phyloP scores from a whole-genome alignment of 2,113 vertebrate species.

The Pelmatolapia mariae region DNA sequence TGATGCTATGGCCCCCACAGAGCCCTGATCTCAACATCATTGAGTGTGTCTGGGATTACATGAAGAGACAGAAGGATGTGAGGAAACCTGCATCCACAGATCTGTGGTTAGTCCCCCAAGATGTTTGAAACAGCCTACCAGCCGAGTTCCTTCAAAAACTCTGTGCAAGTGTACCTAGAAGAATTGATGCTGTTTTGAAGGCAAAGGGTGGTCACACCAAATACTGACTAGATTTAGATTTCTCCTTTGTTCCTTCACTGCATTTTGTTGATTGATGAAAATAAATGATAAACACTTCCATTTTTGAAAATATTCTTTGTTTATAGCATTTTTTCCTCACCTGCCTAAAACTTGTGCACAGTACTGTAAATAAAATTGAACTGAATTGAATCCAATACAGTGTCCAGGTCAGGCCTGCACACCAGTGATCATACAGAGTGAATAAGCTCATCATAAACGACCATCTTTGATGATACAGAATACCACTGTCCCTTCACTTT shows the following conservation, averaged over 20 bases:
- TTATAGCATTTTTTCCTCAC: background rate
- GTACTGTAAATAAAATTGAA: background rate
- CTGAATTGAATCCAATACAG: background rate
- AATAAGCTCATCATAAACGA: background rate
- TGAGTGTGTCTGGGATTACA: background rate
- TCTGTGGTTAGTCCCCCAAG: background rate
- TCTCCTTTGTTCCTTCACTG: background rate
- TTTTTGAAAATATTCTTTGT: background rate
- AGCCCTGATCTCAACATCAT: background rate
- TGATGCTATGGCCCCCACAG: background rate
- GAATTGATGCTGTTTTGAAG: rapidly evolving
- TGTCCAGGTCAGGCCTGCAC: background rate
- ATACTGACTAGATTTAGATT: background rate
- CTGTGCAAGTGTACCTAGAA: rapidly evolving
- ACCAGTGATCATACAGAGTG: background rate
- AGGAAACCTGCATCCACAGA: background rate
- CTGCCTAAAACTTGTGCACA: background rate
- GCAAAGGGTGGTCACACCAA: background rate
- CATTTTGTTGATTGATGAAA: rapidly evolving
- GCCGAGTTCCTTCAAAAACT: background rate
- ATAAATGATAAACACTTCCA: rapidly evolving
- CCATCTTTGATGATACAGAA: rapidly evolving
- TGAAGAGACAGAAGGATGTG: background rate
- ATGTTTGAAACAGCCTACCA: background rate
- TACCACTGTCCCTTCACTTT: background rate